Evolutionary conservation across 1,140 invertebrate species (phyloP).

Genomic region (Maniola jurtina): DNA sequence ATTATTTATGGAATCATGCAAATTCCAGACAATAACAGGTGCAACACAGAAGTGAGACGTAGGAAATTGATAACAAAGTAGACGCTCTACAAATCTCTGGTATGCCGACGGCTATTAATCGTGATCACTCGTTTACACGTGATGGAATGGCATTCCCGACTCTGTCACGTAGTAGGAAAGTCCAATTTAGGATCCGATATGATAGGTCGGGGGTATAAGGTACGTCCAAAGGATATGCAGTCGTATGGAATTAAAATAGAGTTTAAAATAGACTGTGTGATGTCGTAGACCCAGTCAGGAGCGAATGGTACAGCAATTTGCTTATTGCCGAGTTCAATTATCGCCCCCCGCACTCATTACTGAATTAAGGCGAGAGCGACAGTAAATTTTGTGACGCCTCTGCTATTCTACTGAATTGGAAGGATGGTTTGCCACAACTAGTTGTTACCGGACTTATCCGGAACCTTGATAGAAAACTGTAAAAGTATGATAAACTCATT

Average conservation of each 20-base stretch:
- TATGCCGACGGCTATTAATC: constrained; percentile 51
- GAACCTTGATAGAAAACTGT: not conserved
- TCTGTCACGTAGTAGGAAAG: constrained; percentile 44
- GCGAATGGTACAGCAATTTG: constrained; percentile 67
- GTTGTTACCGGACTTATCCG: constrained; percentile 46
- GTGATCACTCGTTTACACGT: constrained; percentile 37
- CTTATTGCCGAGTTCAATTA: constrained; percentile 74
- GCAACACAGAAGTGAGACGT: constrained; percentile 44
- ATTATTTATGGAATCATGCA: constrained; percentile 24
- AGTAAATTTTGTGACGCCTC: constrained; percentile 71
- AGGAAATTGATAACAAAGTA: constrained; percentile 55
- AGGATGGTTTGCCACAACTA: constrained; percentile 50
- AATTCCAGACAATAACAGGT: constrained; percentile 40
- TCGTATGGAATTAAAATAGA: constrained; percentile 39
- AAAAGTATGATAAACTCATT: not conserved
- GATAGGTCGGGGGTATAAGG: constrained; percentile 30
- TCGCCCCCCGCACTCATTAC: constrained; percentile 75
- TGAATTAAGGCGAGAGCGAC: constrained; percentile 72
- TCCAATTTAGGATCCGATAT: constrained; percentile 49
- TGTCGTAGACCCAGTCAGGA: constrained; percentile 45
- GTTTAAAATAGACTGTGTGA: constrained; percentile 33
- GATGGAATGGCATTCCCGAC: constrained; percentile 42
- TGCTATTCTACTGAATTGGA: constrained; percentile 54
- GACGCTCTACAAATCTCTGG: constrained; percentile 64
- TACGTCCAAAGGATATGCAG: constrained; percentile 29